These are phyloP conservation scores for Augiades crinisus DNA, from an alignment of 2,888 invertebrate species.

Conservation along the genomic window DNA sequence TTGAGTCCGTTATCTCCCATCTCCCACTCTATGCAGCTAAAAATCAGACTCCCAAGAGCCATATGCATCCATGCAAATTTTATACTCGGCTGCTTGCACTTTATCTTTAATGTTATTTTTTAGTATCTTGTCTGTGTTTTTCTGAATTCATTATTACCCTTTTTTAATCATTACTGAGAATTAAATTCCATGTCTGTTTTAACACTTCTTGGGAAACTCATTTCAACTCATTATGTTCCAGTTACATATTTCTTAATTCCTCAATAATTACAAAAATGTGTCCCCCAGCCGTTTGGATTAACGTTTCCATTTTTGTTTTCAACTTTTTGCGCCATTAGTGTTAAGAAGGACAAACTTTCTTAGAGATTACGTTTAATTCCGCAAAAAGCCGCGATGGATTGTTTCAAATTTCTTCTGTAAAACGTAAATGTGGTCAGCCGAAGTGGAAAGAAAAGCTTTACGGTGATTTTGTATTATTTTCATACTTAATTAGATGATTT, in stretches of 20 bases:
- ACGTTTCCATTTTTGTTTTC: slow-evolving; percentile 2
- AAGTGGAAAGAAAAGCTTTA: not conserved
- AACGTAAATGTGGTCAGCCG: not conserved
- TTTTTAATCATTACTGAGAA: too few relatives aligned
- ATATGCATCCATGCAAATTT: too few relatives aligned
- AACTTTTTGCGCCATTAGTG: not conserved
- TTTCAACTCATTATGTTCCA: not conserved
- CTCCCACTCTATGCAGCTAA: not conserved
- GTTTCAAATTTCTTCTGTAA: not conserved
- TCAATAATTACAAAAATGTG: not conserved
- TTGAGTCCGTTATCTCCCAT: not conserved
- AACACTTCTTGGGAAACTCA: too few relatives aligned
- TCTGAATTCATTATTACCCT: too few relatives aligned
- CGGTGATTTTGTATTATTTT: not conserved
- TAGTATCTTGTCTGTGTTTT: too few relatives aligned
- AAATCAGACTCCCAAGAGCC: too few relatives aligned
- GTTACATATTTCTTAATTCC: too few relatives aligned
- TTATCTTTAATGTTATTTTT: too few relatives aligned
- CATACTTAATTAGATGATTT: too few relatives aligned
- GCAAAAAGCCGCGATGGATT: not conserved
- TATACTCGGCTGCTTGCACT: too few relatives aligned
- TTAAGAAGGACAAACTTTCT: slow-evolving; percentile 1
- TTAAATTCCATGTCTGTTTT: too few relatives aligned
- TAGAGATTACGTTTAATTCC: slow-evolving; percentile 1
- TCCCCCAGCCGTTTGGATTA: not conserved